phyloP scores from a whole-genome alignment of 2,888 invertebrate species.

The Trissolcus japonicus region DNA sequence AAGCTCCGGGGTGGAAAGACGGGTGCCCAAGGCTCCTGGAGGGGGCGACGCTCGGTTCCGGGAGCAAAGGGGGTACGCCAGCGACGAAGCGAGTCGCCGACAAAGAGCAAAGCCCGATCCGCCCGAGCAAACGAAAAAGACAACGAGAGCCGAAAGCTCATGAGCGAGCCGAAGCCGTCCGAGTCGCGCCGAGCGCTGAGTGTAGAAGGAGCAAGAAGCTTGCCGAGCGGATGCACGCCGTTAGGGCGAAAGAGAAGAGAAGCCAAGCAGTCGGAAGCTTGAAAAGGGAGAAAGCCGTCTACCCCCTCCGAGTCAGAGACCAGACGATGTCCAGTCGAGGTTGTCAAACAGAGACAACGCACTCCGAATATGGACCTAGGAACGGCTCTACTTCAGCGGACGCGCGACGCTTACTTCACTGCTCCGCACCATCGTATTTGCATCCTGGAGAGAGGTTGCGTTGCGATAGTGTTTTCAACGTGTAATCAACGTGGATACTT shows the following conservation, averaged over 20 bases:
- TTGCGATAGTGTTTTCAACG: slow-evolving; percentile 32
- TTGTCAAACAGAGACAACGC: slow-evolving; percentile 32
- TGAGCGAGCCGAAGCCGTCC: slow-evolving; percentile 59
- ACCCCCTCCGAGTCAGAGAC: slow-evolving; percentile 55
- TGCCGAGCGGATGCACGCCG: slow-evolving; percentile 35
- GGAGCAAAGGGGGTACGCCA: slow-evolving; percentile 34
- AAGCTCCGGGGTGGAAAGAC: slow-evolving; percentile 53
- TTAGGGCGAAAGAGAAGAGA: slow-evolving; percentile 56
- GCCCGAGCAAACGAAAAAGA: slow-evolving; percentile 38
- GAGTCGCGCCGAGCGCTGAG: slow-evolving; percentile 61
- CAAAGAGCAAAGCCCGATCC: slow-evolving; percentile 32
- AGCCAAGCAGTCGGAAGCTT: slow-evolving; percentile 56
- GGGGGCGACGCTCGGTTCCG: slow-evolving; percentile 53
- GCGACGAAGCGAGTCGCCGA: slow-evolving; percentile 36
- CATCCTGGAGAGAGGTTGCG: slow-evolving; percentile 25
- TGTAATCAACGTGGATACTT: slow-evolving; percentile 28
- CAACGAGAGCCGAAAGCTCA: slow-evolving; percentile 38
- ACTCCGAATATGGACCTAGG: slow-evolving; percentile 35
- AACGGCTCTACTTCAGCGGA: slow-evolving; percentile 40
- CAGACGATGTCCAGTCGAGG: slow-evolving; percentile 25
- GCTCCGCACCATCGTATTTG: slow-evolving; percentile 38
- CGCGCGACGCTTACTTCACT: slow-evolving; percentile 46
- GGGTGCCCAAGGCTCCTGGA: slow-evolving; percentile 58
- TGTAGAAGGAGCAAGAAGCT: slow-evolving; percentile 47
- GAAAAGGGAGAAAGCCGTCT: slow-evolving; percentile 55